These are phyloP conservation scores for Tragelaphus strepsiceros DNA, from an alignment of 2,113 vertebrate genomes.

Conservation along the genomic window DNA sequence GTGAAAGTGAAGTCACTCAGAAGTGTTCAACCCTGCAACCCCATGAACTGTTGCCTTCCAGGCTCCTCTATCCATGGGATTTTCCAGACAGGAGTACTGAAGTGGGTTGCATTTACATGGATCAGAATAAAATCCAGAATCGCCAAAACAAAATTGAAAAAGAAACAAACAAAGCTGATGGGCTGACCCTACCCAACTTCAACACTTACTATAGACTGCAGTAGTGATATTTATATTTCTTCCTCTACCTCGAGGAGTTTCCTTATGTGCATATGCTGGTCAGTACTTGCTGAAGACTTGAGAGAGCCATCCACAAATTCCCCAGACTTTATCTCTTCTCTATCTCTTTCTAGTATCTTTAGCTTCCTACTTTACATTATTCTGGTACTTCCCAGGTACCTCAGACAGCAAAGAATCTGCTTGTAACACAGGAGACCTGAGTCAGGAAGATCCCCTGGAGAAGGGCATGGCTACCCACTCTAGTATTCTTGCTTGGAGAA, in stretches of 20 bases:
- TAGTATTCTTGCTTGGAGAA: background rate
- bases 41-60: background rate
- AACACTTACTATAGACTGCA: background rate
- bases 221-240: background rate
- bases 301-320: too few relatives aligned
- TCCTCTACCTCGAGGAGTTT: background rate
- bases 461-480: background rate
- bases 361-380: background rate
- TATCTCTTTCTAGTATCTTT: background rate
- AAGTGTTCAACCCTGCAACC: fast-evolving
- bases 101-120: background rate
- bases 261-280: fast-evolving
- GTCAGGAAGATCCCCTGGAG: background rate
- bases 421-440: background rate
- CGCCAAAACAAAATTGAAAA: background rate
- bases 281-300: background rate
- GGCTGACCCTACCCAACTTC: background rate
- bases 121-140: background rate
- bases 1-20: background rate
- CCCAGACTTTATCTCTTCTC: background rate
- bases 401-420: background rate
- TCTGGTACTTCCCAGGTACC: background rate
- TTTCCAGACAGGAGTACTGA: background rate
- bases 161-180: background rate
- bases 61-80: background rate